Base-by-base conservation (phyloP, 2,888 invertebrate species). In the Coecobrya sp. region DNA sequence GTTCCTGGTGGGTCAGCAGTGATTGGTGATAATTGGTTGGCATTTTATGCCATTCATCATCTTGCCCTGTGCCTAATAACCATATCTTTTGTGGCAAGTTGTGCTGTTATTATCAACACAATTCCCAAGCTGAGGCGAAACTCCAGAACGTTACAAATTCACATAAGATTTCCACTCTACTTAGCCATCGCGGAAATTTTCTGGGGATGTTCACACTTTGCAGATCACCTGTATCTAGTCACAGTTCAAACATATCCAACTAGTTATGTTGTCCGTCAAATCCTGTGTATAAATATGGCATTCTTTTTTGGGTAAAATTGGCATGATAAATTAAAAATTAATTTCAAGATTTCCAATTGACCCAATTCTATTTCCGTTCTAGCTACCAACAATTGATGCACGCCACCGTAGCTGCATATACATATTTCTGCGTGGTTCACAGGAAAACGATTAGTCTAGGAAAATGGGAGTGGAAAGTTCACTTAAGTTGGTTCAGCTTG, bases 341-440 rank as follows among this genome's bases (percentile, higher is more conserved):
- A 52, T 52, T 52, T 52, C 11, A 16, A 52, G 52, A n/a, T n/a
- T n/a, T n/a, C n/a, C n/a, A n/a, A n/a, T n/a, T n/a, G n/a, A n/a
- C n/a, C n/a, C 11, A 2, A 16, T 52, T 10, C 1, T 16, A 52
- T 52, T 70, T 25, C 22, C 4, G 22, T 27, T 59, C 8, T n/a
- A 89, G 92, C 13, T 92, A 92, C 36, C 92, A 92, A 25, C 92
- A 92, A 73, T 13, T 92, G 59, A 92, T 92, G 92, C 89, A 92
- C 10, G 81, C 86, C 0, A 79, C 76, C 22, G 62, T 92, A 13
- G 89, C 92, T 11, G 45, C 45, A 10, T 92, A 89, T 79, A 86
- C 85, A 25, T 92, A 89, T 65, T 65, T 92, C 0, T 27, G 73
- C 42, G 68, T 92, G 16, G 92, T 92, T 16, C 89, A 42, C 25